Conservation (phyloP, 1,140 invertebrate genomes). For the Tetragonula clypearis region DNA sequence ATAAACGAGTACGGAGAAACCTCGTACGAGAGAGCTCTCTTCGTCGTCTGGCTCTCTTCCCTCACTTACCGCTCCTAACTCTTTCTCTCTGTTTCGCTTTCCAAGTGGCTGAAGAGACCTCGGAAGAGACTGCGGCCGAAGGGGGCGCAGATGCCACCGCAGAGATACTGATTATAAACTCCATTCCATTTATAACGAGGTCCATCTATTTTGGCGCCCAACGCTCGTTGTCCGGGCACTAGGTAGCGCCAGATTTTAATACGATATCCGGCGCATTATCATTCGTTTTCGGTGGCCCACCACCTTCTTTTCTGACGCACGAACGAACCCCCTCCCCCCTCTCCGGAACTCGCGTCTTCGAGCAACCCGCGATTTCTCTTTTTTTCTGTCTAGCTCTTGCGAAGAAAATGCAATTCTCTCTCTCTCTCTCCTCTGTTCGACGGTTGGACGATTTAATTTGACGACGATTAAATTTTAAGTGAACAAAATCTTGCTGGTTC, state of each 20-base stretch:
- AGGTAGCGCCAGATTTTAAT: slow-evolving; percentile 79
- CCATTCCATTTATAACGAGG: slow-evolving; percentile 82
- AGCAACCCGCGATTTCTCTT: background rate
- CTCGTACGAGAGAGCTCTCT: slow-evolving; percentile 38
- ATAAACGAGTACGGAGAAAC: slow-evolving; percentile 80
- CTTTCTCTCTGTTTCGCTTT: background rate
- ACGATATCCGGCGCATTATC: slow-evolving; percentile 76
- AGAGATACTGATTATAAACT: slow-evolving; percentile 81
- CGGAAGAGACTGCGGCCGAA: slow-evolving; percentile 44
- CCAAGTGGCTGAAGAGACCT: background rate
- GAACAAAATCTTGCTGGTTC: too few species aligned
- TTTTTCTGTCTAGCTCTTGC: too few species aligned
- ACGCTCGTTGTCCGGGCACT: slow-evolving; percentile 62
- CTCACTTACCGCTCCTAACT: background rate
- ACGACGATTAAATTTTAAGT: too few species aligned
- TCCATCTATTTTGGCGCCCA: slow-evolving; percentile 81
- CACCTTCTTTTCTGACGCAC: background rate
- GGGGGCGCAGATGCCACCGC: slow-evolving; percentile 74
- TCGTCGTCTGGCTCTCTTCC: background rate
- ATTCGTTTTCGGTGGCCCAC: slow-evolving; percentile 69
- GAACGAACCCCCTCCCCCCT: background rate
- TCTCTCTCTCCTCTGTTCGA: background rate
- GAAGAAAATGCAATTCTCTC: background rate
- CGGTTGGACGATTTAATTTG: background rate
- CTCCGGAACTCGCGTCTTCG: slow-evolving; percentile 31